These are phyloP conservation scores for Rattus norvegicus DNA, from an alignment of 2,113 vertebrate species.

Conservation along the genomic window DNA sequence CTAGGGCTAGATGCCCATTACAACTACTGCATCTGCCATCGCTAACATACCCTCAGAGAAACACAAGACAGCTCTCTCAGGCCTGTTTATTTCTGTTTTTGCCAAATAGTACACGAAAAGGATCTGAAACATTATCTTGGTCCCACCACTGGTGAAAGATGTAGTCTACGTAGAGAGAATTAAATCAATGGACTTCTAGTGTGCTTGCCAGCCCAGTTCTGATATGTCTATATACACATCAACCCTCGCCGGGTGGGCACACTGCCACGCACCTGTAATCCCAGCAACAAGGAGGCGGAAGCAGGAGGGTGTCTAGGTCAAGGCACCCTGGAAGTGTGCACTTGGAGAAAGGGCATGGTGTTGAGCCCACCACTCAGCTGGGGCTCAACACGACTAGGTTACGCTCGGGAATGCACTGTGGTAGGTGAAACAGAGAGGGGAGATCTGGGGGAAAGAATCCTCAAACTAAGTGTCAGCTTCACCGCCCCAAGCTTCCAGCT, in stretches of 20 bases:
- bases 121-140: neutral
- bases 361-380: too few species aligned
- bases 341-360: neutral
- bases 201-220: neutral
- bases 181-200: neutral
- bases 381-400: neutral
- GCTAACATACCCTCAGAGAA: neutral
- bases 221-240: neutral
- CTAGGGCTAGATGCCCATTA: neutral
- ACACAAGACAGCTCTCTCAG: neutral
- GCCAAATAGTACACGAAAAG: neutral
- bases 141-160: neutral
- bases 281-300: neutral
- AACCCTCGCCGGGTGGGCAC: too few species aligned
- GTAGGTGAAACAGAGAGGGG: neutral
- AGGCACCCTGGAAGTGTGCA: neutral
- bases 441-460: neutral
- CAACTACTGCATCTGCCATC: neutral
- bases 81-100: neutral
- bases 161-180: neutral
- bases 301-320: neutral
- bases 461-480: too few species aligned
- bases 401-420: neutral
- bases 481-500: neutral
- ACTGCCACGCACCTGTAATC: neutral